Conservation (phyloP, 2,113 vertebrate genomes). For the Nycticryphes semicollaris region DNA sequence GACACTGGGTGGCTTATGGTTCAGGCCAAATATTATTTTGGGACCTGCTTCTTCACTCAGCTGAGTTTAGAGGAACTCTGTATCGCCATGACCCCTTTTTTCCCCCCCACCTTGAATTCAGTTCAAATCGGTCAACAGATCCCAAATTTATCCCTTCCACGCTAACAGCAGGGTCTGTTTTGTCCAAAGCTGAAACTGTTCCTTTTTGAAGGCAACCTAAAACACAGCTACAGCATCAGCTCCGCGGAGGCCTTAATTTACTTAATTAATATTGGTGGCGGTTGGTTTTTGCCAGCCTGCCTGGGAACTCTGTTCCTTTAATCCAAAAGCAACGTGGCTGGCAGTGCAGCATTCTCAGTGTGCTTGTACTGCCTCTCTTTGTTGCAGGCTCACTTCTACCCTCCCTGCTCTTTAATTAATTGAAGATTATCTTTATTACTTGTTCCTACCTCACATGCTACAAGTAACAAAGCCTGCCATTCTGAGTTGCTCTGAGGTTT, state of each 20-base stretch:
- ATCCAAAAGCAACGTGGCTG: not conserved
- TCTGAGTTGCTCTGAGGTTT: not conserved
- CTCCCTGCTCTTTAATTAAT: constrained; percentile 32
- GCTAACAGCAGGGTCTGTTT: not conserved
- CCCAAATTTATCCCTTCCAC: not conserved
- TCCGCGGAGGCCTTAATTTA: not conserved
- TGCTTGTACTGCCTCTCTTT: not conserved
- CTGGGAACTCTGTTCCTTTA: not conserved
- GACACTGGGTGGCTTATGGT: not conserved
- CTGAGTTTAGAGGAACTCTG: not conserved
- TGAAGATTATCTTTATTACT: constrained; percentile 23
- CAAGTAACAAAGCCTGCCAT: not conserved
- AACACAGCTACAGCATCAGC: not conserved
- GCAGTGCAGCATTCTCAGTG: not conserved
- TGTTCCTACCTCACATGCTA: not conserved
- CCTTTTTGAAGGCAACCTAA: not conserved
- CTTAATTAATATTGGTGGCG: not conserved
- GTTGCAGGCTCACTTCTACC: not conserved
- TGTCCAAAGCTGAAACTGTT: not conserved
- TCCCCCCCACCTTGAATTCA: not conserved
- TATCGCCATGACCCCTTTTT: not conserved
- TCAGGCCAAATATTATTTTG: not conserved
- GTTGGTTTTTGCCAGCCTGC: not conserved
- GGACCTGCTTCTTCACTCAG: not conserved
- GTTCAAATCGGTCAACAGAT: not conserved